These are phyloP conservation scores for Pteria penguin DNA, from an alignment of 2,888 invertebrate species.

Conservation along the genomic window DNA sequence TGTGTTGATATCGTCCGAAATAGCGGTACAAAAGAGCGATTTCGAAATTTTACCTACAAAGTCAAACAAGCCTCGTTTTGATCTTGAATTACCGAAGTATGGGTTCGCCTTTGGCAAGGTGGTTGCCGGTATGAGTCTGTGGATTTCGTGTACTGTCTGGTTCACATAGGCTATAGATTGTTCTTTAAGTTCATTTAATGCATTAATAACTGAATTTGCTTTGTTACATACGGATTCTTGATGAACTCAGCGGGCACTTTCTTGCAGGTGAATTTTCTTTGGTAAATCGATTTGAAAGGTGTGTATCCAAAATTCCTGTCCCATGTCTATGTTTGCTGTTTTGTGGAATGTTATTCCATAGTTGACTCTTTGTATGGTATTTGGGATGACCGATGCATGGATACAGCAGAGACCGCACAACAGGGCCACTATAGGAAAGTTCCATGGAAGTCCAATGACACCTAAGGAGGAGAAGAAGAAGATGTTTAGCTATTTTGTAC, in stretches of 20 bases:
- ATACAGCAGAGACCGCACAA: not conserved
- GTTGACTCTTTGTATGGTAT: not conserved
- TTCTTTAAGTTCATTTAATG: not conserved
- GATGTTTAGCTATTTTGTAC: not conserved
- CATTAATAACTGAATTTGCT: slow-evolving; percentile 2
- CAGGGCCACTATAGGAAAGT: not conserved
- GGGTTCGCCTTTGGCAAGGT: not conserved
- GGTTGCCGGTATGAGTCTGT: not conserved
- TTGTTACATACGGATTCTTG: not conserved
- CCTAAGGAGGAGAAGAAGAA: not conserved
- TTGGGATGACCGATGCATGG: not conserved
- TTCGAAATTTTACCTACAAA: slow-evolving; percentile 44
- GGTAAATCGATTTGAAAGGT: slow-evolving; percentile 42
- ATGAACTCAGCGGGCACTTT: not conserved
- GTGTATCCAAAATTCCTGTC: slow-evolving; percentile 41
- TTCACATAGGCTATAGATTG: slow-evolving; percentile 9
- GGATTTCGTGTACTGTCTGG: slow-evolving; percentile 3
- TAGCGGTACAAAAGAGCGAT: slow-evolving; percentile 47
- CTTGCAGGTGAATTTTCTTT: not conserved
- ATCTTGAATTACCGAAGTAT: not conserved
- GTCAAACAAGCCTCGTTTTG: slow-evolving; percentile 31
- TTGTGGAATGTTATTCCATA: not conserved
- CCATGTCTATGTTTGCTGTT: not conserved
- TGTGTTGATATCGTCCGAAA: slow-evolving; percentile 41
- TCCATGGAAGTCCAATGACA: not conserved